Evolutionary conservation across 1,140 invertebrate species (phyloP).

Genomic region (Tribolium madens): DNA sequence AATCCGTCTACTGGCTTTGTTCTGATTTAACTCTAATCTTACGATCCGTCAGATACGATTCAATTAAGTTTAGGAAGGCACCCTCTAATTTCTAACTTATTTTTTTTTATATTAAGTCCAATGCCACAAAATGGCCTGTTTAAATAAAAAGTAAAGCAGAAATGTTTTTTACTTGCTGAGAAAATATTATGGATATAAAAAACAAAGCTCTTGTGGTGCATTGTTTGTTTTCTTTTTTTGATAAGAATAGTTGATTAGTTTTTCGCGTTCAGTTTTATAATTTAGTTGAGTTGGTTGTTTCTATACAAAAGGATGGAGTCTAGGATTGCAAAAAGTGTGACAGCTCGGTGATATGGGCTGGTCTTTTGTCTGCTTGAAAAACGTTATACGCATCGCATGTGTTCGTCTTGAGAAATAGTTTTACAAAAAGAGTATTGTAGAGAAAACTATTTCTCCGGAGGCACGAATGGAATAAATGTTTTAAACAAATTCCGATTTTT

Average conservation of each 20-base stretch:
- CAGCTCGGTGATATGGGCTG: slow-evolving; percentile 19
- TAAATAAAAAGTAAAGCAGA: background rate
- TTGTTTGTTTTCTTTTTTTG: no score
- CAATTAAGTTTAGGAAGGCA: slow-evolving; percentile 26
- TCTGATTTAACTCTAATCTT: slow-evolving; percentile 32
- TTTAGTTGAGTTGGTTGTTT: background rate
- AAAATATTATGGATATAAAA: no score
- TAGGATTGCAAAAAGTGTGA: slow-evolving; percentile 14
- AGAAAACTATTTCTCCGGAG: slow-evolving; percentile 1
- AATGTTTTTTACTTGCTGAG: no score
- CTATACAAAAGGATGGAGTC: background rate
- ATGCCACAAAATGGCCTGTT: background rate
- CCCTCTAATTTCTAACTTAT: slow-evolving; percentile 28
- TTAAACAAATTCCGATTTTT: background rate
- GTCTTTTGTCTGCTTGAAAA: slow-evolving; percentile 26
- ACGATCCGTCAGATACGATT: slow-evolving; percentile 33
- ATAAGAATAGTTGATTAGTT: background rate
- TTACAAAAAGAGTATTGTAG: slow-evolving; percentile 10
- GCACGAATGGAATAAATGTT: background rate
- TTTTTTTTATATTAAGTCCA: background rate
- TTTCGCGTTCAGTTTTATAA: slow-evolving; percentile 1
- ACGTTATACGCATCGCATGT: slow-evolving; percentile 29
- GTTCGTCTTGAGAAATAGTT: slow-evolving; percentile 29
- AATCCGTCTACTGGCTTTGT: background rate
- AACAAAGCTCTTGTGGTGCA: background rate